Evolutionary conservation across 1,140 invertebrate species (phyloP).

Genomic region (Propsilocerus akamusi): DNA sequence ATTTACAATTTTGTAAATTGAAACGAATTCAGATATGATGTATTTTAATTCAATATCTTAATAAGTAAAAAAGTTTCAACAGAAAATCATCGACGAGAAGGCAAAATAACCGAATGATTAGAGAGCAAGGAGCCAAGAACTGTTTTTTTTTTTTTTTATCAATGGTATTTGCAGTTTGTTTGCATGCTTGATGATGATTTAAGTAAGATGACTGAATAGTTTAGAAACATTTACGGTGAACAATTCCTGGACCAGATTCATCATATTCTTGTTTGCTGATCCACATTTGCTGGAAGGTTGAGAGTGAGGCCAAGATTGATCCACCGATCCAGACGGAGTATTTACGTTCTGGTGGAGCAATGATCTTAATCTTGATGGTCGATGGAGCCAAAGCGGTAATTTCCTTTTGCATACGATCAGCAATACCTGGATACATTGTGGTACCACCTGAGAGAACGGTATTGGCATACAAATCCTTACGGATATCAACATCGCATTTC

Average conservation of each 20-base stretch:
- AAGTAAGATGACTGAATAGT: slow-evolving; percentile 14
- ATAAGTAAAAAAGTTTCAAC: no score
- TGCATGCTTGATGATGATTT: slow-evolving; percentile 30
- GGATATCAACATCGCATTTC: slow-evolving; percentile 85
- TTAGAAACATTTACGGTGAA: slow-evolving; percentile 93
- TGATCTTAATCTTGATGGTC: slow-evolving; percentile 90
- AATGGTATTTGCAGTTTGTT: neutral
- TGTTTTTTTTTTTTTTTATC: no score
- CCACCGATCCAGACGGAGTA: slow-evolving; percentile 85
- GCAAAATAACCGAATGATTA: no score
- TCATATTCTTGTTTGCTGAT: slow-evolving; percentile 91
- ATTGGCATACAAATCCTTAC: slow-evolving; percentile 83
- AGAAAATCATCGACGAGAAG: no score
- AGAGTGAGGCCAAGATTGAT: slow-evolving; percentile 68
- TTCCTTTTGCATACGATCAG: slow-evolving; percentile 77
- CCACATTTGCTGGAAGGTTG: slow-evolving; percentile 89
- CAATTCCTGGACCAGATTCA: slow-evolving; percentile 81
- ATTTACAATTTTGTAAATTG: no score
- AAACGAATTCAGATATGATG: no score
- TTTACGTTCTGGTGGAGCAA: slow-evolving; percentile 79
- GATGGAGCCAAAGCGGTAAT: slow-evolving; percentile 68
- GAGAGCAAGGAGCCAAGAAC: no score
- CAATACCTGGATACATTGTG: slow-evolving; percentile 59
- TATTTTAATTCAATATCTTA: no score
- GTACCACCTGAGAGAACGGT: slow-evolving; percentile 72